phyloP scores from a whole-genome alignment of 2,797 vertebrate species.

The Epinephelus awoara region DNA sequence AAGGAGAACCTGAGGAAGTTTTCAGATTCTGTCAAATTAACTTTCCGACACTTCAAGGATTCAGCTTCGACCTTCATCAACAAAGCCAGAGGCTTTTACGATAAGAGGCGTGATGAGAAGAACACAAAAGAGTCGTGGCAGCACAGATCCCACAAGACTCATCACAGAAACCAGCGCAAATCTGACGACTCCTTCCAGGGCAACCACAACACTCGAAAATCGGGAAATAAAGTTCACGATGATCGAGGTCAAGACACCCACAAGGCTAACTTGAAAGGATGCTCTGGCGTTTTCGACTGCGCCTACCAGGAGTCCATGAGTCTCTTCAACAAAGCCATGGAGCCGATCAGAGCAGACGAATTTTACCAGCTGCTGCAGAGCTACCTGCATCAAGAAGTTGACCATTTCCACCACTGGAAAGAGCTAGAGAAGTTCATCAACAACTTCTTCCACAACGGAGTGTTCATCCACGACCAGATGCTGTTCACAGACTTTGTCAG shows the following conservation, averaged over 20 bases:
- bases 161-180: constrained; percentile 67
- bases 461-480: constrained; percentile 97
- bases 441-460: constrained; percentile 92
- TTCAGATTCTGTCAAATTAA: constrained; percentile 96
- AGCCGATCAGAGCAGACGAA: constrained; percentile 92
- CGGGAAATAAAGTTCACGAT: constrained; percentile 68
- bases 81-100: constrained; percentile 84
- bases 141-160: constrained; percentile 73
- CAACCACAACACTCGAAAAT: constrained; percentile 78
- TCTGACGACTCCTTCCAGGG: constrained; percentile 58
- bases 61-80: constrained; percentile 91
- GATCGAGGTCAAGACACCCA: constrained; percentile 61
- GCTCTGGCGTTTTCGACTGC: constrained; percentile 90
- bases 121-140: constrained; percentile 79
- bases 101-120: constrained; percentile 75
- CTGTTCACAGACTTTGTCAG: constrained; percentile 96
- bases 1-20: constrained; percentile 98
- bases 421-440: constrained; percentile 92
- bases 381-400: constrained; percentile 92
- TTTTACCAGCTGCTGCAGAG: constrained; percentile 91
- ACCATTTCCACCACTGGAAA: constrained; percentile 94
- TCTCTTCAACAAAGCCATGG: constrained; percentile 90
- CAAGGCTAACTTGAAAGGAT: constrained; percentile 83
- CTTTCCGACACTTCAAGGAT: constrained; percentile 95
- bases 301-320: constrained; percentile 91